phyloP scores from a whole-genome alignment of 2,888 invertebrate species.

The Busseola fusca region DNA sequence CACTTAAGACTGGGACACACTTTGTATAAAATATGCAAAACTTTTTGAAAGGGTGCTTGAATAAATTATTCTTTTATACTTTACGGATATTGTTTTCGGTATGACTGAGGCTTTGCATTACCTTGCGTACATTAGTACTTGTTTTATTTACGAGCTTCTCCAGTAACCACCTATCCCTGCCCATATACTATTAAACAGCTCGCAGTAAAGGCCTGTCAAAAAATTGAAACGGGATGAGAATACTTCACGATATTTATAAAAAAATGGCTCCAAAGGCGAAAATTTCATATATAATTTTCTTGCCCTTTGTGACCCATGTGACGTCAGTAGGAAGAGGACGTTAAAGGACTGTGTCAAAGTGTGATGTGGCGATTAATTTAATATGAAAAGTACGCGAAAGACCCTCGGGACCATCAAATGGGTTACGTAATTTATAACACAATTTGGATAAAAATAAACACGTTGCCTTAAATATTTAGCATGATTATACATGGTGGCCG shows the following conservation, averaged over 20 bases:
- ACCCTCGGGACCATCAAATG: slow-evolving; percentile 21
- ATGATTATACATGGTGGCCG: not conserved
- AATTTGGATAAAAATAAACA: slow-evolving; percentile 55
- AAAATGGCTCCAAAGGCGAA: slow-evolving; percentile 5
- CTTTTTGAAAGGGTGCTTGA: slow-evolving; percentile 51
- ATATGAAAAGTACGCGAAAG: slow-evolving; percentile 47
- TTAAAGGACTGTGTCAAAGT: slow-evolving; percentile 41
- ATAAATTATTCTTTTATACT: slow-evolving; percentile 40
- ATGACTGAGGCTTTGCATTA: slow-evolving; percentile 1
- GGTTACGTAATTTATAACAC: slow-evolving; percentile 54
- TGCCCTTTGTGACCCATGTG: slow-evolving; percentile 25
- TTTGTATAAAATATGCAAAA: slow-evolving; percentile 55
- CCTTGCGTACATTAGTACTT: not conserved
- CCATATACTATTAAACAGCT: slow-evolving; percentile 11
- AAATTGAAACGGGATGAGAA: not conserved
- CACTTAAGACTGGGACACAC: slow-evolving; percentile 43
- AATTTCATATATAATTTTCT: slow-evolving; percentile 35
- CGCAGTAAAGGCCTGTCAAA: not conserved
- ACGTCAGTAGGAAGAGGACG: slow-evolving; percentile 36
- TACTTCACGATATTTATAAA: slow-evolving; percentile 17
- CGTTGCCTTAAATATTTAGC: slow-evolving; percentile 40
- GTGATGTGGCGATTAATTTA: slow-evolving; percentile 57
- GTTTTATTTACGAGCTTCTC: slow-evolving; percentile 19
- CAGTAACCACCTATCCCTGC: not conserved
- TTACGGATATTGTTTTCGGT: slow-evolving; percentile 19